These are phyloP conservation scores for Anser brachyrhynchus DNA, from an alignment of 2,113 vertebrate genomes.

Conservation along the genomic window DNA sequence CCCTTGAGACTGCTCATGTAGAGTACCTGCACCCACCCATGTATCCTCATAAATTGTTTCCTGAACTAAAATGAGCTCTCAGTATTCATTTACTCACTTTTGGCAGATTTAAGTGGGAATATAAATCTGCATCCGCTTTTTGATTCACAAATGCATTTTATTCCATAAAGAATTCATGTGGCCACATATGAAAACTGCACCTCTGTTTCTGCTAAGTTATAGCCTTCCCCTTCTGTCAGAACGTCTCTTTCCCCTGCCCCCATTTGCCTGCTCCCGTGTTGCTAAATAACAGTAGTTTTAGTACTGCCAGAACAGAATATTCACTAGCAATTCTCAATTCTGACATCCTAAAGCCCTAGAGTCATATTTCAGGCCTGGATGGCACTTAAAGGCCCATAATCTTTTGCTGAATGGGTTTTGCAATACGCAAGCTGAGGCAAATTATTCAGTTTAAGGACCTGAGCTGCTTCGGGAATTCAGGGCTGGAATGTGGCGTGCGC, in stretches of 20 bases:
- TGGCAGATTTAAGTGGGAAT: constrained; percentile 69
- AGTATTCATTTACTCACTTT: constrained; percentile 59
- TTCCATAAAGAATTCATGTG: constrained; percentile 69
- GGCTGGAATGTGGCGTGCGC: constrained; percentile 62
- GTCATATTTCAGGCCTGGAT: constrained; percentile 88
- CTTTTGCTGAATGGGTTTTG: constrained; percentile 83
- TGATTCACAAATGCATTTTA: constrained; percentile 73
- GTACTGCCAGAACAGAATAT: constrained; percentile 64
- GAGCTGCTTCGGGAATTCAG: constrained; percentile 84
- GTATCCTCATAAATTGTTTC: constrained; percentile 43
- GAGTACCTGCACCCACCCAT: constrained; percentile 48
- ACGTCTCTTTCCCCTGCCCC: not conserved
- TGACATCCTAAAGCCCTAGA: constrained; percentile 77
- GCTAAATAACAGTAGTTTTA: constrained; percentile 56
- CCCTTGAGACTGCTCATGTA: not conserved
- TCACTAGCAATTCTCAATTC: constrained; percentile 74
- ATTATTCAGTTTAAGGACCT: constrained; percentile 88
- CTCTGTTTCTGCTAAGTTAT: constrained; percentile 57
- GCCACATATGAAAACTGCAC: constrained; percentile 49
- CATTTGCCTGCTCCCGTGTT: constrained; percentile 12
- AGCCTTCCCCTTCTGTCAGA: constrained; percentile 9
- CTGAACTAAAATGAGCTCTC: constrained; percentile 51
- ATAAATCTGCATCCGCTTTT: constrained; percentile 71
- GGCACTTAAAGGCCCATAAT: constrained; percentile 89
- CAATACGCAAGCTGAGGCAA: constrained; percentile 81